These are phyloP conservation scores for Corythornis vintsioides DNA, from an alignment of 2,113 vertebrate genomes.

Conservation along the genomic window DNA sequence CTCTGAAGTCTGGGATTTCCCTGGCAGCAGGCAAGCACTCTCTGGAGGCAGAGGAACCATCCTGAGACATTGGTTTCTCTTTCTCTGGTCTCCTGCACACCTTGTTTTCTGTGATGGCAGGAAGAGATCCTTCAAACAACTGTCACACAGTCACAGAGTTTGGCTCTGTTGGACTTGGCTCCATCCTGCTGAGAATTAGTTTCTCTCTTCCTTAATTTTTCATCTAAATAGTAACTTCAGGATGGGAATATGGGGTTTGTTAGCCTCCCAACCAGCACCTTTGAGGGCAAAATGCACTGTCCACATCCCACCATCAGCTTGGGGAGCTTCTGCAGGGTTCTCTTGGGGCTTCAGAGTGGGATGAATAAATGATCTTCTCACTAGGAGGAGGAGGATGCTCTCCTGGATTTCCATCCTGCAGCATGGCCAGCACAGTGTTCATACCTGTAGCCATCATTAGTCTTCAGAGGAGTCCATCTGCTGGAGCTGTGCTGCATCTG, in stretches of 20 bases:
- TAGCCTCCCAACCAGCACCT: fast-evolving
- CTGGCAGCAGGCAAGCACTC: neutral
- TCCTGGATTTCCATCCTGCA: neutral
- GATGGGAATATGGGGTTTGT: neutral
- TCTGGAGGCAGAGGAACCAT: neutral
- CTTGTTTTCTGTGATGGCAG: neutral
- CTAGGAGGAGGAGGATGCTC: fast-evolving
- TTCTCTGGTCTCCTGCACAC: neutral
- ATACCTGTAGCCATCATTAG: neutral
- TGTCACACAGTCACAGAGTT: neutral
- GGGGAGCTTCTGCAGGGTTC: fast-evolving
- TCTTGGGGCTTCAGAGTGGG: neutral
- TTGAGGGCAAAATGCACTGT: neutral
- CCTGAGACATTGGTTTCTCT: neutral
- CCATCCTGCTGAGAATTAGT: neutral
- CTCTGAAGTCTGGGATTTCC: neutral
- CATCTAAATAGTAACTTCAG: neutral
- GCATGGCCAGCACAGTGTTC: neutral
- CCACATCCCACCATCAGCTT: fast-evolving
- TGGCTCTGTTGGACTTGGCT: neutral
- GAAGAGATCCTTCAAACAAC: neutral
- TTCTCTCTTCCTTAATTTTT: neutral
- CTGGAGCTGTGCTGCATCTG: neutral
- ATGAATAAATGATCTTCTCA: neutral
- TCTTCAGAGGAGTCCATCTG: neutral